Evolutionary conservation across 2,888 invertebrate species (phyloP), one percentile per base, ranked within the genome.

Genomic region (Ormyrus rosae): DNA sequence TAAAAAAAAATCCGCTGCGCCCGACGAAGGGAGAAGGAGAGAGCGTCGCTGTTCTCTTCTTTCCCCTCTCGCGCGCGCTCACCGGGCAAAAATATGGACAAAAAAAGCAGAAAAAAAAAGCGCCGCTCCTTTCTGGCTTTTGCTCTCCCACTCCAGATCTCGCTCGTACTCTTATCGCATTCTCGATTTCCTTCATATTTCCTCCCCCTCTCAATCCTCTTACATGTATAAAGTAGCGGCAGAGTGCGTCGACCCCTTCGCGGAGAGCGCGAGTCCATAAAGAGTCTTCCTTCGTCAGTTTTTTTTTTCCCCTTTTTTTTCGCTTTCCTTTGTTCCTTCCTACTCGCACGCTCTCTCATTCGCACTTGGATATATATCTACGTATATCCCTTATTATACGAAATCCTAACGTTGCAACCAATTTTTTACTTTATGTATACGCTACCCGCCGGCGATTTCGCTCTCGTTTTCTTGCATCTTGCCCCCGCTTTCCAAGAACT

Each of bases 141-240:
- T 55, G 19, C 67, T 45, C 45, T 10, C 75, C 46, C 55, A 19
- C 50, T 34, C 63, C 19, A n/a, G 60, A 56, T 78, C 72, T 67
- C 72, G 19, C 78, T 58, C 64, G 45, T 46, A 13, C 73, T 74
- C 75, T 58, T 69, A 72, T 77, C 80, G 72, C 73, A 73, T 78
- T 78, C 77, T 74, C 75, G 81, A 81, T 78, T 81, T 78, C 77
- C 73, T 81, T 78, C 80, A 56, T 76, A 76, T 71, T 61, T 75
- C 34, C 50, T 56, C 50, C 50, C 58, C 48, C 53, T 46, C 51
- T 61, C 58, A 11, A 50, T 46, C 53, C 64, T 67, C 76, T 68
- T 65, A 73, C 1, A 19, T 70, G 63, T 78, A 81, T 74, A 81
- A 78, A 78, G 81, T 78, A 78, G 77, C 65, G 58, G 45, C 60